phyloP scores from a whole-genome alignment of 2,888 invertebrate genomes.

The Melanophora roralis region DNA sequence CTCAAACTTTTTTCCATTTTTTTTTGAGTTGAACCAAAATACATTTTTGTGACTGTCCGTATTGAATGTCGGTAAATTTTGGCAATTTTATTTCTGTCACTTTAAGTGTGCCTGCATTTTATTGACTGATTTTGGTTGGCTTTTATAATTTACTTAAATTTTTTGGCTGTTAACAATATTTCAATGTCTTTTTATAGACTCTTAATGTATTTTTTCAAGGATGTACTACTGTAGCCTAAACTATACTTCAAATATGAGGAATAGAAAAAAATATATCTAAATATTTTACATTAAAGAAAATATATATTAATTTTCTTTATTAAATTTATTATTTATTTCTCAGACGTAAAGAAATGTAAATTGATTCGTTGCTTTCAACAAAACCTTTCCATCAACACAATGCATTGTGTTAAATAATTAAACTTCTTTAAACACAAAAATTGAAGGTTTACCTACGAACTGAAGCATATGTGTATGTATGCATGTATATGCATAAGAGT shows the following conservation, averaged over 20 bases:
- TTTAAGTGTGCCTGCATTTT: slow-evolving; percentile 33
- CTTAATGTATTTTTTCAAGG: neutral
- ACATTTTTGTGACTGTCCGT: neutral
- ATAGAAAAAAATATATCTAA: neutral
- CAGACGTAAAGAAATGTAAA: slow-evolving; percentile 2
- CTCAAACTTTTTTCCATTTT: neutral
- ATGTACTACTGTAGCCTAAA: neutral
- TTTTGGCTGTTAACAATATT: neutral
- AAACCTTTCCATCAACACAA: slow-evolving; percentile 34
- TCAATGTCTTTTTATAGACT: neutral
- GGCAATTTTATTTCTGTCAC: neutral
- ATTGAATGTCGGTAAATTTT: neutral
- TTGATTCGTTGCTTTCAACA: slow-evolving; percentile 31
- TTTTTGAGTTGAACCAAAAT: neutral
- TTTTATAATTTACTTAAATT: slow-evolving; percentile 18
- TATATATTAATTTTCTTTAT: neutral
- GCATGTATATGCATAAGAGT: neutral
- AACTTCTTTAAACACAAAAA: slow-evolving; percentile 15
- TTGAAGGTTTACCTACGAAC: slow-evolving; percentile 13
- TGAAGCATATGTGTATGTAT: neutral
- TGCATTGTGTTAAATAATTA: slow-evolving; percentile 56
- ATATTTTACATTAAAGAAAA: neutral
- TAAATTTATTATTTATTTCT: slow-evolving; percentile 15
- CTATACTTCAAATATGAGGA: neutral
- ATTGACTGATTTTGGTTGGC: slow-evolving; percentile 19